phyloP scores from a whole-genome alignment of 2,113 vertebrate genomes.

The Hypanus sabinus region DNA sequence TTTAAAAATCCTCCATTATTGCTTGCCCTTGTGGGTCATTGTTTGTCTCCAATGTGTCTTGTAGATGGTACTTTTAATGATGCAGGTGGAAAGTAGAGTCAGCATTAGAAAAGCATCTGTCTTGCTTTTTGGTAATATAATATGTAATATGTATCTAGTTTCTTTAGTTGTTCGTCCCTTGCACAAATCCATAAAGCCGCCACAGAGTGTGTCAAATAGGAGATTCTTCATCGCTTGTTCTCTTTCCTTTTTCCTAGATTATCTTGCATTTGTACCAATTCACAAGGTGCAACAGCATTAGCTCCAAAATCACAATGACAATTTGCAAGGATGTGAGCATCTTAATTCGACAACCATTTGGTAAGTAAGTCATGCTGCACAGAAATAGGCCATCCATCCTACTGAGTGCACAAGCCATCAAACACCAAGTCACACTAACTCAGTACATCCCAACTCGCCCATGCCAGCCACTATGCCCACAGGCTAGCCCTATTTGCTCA shows the following conservation, averaged over 20 bases:
- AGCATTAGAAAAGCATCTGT: background rate
- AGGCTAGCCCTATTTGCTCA: no score
- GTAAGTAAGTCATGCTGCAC: no score
- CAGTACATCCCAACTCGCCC: no score
- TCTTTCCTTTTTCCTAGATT: background rate
- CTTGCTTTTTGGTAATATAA: background rate
- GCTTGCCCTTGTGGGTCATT: background rate
- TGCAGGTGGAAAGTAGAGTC: background rate
- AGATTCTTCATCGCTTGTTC: background rate
- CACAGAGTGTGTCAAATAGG: background rate
- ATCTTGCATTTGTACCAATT: background rate
- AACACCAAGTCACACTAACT: no score
- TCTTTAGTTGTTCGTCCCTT: background rate
- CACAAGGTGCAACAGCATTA: background rate
- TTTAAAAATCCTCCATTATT: background rate
- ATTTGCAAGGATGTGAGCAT: background rate
- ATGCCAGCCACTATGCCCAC: no score
- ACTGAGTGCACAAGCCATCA: no score
- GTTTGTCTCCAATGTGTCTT: background rate
- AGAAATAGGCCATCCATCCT: no score
- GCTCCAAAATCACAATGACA: background rate
- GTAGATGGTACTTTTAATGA: background rate
- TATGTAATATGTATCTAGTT: background rate
- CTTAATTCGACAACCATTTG: background rate
- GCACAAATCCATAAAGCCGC: background rate